These are phyloP conservation scores for Mola mola DNA, from an alignment of 2,113 vertebrate species.

Conservation along the genomic window DNA sequence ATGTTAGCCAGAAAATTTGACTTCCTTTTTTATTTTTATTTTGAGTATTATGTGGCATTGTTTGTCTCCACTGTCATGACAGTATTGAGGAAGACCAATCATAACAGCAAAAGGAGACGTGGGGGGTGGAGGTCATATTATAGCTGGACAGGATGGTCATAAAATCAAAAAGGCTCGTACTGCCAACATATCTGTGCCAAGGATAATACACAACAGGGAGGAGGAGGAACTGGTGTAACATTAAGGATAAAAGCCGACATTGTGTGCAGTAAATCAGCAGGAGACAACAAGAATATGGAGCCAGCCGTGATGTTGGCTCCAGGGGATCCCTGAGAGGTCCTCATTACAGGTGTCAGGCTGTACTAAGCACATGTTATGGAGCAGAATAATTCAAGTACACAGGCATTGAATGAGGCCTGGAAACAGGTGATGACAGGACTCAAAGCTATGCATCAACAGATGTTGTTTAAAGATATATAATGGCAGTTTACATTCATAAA, in stretches of 20 bases:
- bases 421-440: slow-evolving; percentile 55
- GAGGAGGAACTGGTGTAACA: slow-evolving; percentile 47
- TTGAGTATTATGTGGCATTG: slow-evolving; percentile 51
- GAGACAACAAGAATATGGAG: slow-evolving; percentile 68
- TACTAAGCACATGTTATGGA: slow-evolving; percentile 68
- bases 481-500: not conserved
- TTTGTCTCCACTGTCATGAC: slow-evolving; percentile 41
- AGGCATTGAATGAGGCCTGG: slow-evolving; percentile 60
- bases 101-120: slow-evolving; percentile 54
- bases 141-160: slow-evolving; percentile 70
- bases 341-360: slow-evolving; percentile 72
- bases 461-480: slow-evolving; percentile 32
- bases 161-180: slow-evolving; percentile 67
- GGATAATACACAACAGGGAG: slow-evolving; percentile 54
- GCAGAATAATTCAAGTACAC: slow-evolving; percentile 68
- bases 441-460: slow-evolving; percentile 23
- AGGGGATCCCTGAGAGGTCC: slow-evolving; percentile 48
- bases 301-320: slow-evolving; percentile 61
- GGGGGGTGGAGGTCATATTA: slow-evolving; percentile 33
- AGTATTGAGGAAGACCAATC: slow-evolving; percentile 58
- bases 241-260: slow-evolving; percentile 45
- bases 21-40: slow-evolving; percentile 67
- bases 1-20: slow-evolving; percentile 41
- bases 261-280: slow-evolving; percentile 61
- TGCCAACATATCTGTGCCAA: slow-evolving; percentile 68